These are phyloP conservation scores for Eupithecia subumbrata DNA, from an alignment of 2,888 invertebrate genomes.

Conservation along the genomic window DNA sequence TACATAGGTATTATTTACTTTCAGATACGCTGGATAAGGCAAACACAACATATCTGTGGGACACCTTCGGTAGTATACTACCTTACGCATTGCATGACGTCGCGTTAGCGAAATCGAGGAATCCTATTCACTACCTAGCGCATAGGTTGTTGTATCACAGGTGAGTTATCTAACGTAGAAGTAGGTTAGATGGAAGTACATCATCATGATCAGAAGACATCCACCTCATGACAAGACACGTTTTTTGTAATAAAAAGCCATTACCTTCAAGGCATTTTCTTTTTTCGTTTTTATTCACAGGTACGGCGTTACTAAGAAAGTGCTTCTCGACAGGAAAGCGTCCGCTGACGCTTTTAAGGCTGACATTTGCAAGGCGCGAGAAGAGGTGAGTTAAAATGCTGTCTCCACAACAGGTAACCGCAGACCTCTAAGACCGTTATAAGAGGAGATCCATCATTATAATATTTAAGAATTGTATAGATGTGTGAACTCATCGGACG, in stretches of 20 bases:
- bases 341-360: constrained; percentile 55
- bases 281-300: constrained; percentile 44
- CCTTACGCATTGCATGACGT: constrained; percentile 64
- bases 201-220: background rate
- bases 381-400: constrained; percentile 36
- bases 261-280: background rate
- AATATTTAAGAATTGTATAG: no score
- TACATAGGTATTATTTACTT: background rate
- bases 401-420: background rate
- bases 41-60: constrained; percentile 66
- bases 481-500: no score
- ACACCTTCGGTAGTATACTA: constrained; percentile 61
- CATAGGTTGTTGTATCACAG: constrained; percentile 64
- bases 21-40: constrained; percentile 60
- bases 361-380: constrained; percentile 53
- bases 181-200: background rate
- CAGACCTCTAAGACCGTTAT: background rate
- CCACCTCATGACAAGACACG: background rate
- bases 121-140: constrained; percentile 69
- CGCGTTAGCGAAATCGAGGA: constrained; percentile 53
- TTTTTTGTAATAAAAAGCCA: background rate
- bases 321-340: constrained; percentile 47
- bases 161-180: constrained; percentile 38
- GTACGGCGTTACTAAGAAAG: constrained; percentile 50
- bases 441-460: background rate